Conservation (phyloP, 2,113 vertebrate genomes). For the Prunella fulvescens region DNA sequence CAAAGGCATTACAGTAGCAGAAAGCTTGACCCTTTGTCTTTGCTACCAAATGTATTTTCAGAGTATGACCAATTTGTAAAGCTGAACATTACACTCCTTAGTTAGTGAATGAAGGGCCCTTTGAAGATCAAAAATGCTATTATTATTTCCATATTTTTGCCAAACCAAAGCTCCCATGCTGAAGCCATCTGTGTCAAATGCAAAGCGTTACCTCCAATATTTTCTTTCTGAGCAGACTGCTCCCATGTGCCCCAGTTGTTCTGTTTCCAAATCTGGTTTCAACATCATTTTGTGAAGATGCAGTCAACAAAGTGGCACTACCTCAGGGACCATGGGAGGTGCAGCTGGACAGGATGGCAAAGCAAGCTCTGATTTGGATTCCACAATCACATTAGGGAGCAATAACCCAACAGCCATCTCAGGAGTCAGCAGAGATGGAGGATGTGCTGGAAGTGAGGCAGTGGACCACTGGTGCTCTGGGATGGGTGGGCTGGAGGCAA, state of each 20-base stretch:
- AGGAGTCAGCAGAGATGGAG: background rate
- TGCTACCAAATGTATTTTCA: slow-evolving; percentile 23
- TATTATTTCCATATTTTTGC: slow-evolving; percentile 39
- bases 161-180: background rate
- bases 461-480: accelerated
- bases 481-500: background rate
- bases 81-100: background rate
- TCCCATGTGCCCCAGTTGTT: background rate
- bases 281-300: background rate
- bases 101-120: slow-evolving; percentile 2
- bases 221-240: background rate
- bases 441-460: background rate
- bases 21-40: slow-evolving; percentile 38
- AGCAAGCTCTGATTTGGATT: background rate
- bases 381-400: background rate
- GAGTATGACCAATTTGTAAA: slow-evolving; percentile 14
- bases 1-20: slow-evolving; percentile 15
- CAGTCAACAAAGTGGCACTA: accelerated
- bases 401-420: background rate
- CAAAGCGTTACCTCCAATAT: background rate
- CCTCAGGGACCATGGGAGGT: background rate
- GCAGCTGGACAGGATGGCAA: background rate
- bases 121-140: slow-evolving; percentile 44
- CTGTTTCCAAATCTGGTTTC: background rate
- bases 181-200: slow-evolving; percentile 18